Conservation (phyloP, 2,113 vertebrate genomes). For the Perognathus longimembris region DNA sequence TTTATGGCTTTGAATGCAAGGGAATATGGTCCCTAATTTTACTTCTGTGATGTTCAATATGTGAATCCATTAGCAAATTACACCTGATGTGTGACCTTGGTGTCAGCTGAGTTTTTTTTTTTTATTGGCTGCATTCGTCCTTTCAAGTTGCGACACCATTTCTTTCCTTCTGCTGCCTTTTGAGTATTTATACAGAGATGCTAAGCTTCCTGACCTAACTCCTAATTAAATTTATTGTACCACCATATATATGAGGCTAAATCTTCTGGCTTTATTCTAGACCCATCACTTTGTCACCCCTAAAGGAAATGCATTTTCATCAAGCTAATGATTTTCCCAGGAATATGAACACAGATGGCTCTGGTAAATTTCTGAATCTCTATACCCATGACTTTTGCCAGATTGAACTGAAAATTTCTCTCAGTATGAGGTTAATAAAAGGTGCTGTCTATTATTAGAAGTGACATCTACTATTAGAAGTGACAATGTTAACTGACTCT, state of each 20-base stretch:
- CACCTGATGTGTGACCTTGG: slow-evolving; percentile 1
- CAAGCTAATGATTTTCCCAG: slow-evolving; percentile 17
- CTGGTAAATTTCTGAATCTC: slow-evolving; percentile 51
- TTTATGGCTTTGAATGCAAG: slow-evolving; percentile 46
- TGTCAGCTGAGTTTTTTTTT: slow-evolving; percentile 32
- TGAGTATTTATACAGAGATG: slow-evolving; percentile 44
- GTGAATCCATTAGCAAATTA: slow-evolving; percentile 62
- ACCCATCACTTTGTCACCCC: slow-evolving; percentile 62
- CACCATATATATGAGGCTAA: slow-evolving; percentile 23
- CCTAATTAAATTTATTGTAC: slow-evolving; percentile 65
- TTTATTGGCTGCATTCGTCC: slow-evolving; percentile 30
- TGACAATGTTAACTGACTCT: slow-evolving; percentile 6
- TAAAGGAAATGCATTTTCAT: slow-evolving; percentile 62
- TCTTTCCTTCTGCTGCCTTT: slow-evolving; percentile 40
- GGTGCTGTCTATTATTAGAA: slow-evolving; percentile 6
- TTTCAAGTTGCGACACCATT: slow-evolving; percentile 45
- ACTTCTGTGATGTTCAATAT: slow-evolving; percentile 47
- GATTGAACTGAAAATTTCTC: slow-evolving; percentile 34
- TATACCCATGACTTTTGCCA: slow-evolving; percentile 32
- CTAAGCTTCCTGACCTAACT: slow-evolving; percentile 44
- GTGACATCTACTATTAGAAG: slow-evolving; percentile 12
- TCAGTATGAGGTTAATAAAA: slow-evolving; percentile 54
- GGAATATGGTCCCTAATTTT: slow-evolving; percentile 57
- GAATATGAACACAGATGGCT: slow-evolving; percentile 49
- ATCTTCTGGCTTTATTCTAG: slow-evolving; percentile 70